phyloP scores from a whole-genome alignment of 2,888 invertebrate species.

The Auanema sp. region DNA sequence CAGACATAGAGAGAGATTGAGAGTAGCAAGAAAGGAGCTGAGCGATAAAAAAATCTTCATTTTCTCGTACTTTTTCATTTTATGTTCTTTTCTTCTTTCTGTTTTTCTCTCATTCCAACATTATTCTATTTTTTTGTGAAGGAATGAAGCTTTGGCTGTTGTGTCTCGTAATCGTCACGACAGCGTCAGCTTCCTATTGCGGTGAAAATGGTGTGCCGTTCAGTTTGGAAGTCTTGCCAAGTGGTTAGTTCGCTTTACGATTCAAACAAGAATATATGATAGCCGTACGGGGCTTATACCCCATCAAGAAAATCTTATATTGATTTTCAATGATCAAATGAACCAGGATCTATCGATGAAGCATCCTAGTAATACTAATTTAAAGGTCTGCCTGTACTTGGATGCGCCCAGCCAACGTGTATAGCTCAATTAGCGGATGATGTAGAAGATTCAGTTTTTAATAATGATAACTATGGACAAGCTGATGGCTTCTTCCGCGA shows the following conservation, averaged over 20 bases:
- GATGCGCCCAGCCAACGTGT: conserved; percentile 62
- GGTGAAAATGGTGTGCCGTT: conserved; percentile 60
- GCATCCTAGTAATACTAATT: neutral
- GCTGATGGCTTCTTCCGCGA: conserved; percentile 60
- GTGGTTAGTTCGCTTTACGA: conserved; percentile 32
- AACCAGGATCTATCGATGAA: neutral
- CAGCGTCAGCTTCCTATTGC: conserved; percentile 46
- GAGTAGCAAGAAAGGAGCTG: too few species aligned
- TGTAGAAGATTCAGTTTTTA: conserved; percentile 55
- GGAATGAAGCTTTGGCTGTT: too few species aligned
- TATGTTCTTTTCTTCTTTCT: too few species aligned
- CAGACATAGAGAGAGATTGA: too few species aligned
- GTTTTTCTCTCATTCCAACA: too few species aligned
- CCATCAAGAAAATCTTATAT: neutral
- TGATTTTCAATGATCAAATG: conserved; percentile 2
- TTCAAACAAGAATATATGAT: neutral
- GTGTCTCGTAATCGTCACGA: too few species aligned
- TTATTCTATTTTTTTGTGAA: too few species aligned
- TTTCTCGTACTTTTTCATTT: too few species aligned
- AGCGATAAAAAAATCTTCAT: too few species aligned
- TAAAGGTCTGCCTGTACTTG: conserved; percentile 52
- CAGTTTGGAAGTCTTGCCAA: conserved; percentile 53
- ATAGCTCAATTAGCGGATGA: conserved; percentile 52
- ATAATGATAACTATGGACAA: conserved; percentile 51
- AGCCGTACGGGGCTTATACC: too few species aligned